A percentile compares a stretch with the other conserved stretches of the same genome.
These are phyloP conservation scores for Rhagium mordax DNA, from an alignment of 2,888 invertebrate genomes.

Conservation along the genomic window DNA sequence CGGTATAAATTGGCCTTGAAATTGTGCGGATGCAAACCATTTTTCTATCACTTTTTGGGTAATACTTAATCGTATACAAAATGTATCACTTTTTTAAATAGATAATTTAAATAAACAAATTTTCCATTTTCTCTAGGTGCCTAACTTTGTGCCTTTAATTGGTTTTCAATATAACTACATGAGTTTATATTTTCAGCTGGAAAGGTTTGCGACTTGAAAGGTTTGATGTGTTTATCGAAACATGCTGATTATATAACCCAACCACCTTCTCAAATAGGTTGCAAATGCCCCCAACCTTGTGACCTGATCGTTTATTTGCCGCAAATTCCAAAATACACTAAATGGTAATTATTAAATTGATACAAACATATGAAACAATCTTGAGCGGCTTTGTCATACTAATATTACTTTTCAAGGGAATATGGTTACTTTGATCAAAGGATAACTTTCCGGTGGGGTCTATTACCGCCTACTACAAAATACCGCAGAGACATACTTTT, in stretches of 20 bases:
- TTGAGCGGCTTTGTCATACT: too few species aligned
- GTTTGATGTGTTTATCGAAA: constrained; percentile 72
- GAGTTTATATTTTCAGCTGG: constrained; percentile 66
- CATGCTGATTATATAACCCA: constrained; percentile 65
- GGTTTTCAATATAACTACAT: neutral
- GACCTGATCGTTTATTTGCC: constrained; percentile 68
- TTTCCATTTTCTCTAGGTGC: too few species aligned
- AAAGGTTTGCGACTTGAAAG: constrained; percentile 71
- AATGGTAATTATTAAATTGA: constrained; percentile 62
- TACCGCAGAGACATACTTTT: constrained; percentile 77
- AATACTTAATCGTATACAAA: constrained; percentile 39
- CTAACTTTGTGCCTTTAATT: too few species aligned
- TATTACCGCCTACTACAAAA: constrained; percentile 73
- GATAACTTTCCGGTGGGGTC: constrained; percentile 71
- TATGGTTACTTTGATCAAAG: constrained; percentile 68
- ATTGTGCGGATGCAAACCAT: constrained; percentile 75
- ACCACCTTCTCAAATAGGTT: constrained; percentile 64
- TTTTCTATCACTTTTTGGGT: constrained; percentile 75
- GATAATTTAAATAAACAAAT: neutral
- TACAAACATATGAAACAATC: too few species aligned
- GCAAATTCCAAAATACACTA: constrained; percentile 64
- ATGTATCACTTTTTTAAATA: too few species aligned
- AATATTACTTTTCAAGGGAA: constrained; percentile 65
- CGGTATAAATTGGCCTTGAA: constrained; percentile 71
- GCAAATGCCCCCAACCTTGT: constrained; percentile 70